Percentiles rank a stretch among this genome's conserved stretches.
Evolutionary conservation across 2,888 invertebrate genomes (phyloP).

Genomic region (Torymus auratus): DNA sequence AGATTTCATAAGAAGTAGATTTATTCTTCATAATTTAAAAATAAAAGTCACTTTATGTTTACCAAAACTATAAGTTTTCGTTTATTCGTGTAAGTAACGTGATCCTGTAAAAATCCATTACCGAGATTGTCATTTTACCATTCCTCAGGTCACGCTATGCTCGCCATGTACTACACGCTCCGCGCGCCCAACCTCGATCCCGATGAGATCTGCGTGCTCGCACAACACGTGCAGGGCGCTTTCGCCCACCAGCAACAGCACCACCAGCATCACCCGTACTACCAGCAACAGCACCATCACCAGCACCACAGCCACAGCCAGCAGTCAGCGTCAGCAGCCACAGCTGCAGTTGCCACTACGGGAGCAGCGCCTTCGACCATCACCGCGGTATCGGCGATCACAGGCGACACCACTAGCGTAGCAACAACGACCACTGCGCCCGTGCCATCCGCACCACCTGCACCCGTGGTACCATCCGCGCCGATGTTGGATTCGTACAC

Average conservation of each 20-base stretch:
- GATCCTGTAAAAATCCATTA: too few relatives aligned
- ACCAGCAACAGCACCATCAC: slow-evolving; percentile 40
- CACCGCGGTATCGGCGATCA: not conserved
- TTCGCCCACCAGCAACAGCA: slow-evolving; percentile 53
- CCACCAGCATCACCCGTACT: slow-evolving; percentile 43
- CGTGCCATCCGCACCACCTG: not conserved
- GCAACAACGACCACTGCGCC: not conserved
- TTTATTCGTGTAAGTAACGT: too few relatives aligned
- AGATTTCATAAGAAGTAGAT: too few relatives aligned
- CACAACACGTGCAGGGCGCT: slow-evolving; percentile 73
- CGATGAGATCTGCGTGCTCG: slow-evolving; percentile 86
- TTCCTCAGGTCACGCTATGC: slow-evolving; percentile 84
- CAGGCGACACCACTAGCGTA: slow-evolving; percentile 2
- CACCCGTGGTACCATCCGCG: slow-evolving; percentile 63
- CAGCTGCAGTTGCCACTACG: not conserved
- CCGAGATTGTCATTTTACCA: not conserved
- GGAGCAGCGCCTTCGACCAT: not conserved
- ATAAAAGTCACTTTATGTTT: too few relatives aligned
- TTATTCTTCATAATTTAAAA: too few relatives aligned
- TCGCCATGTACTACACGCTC: slow-evolving; percentile 89
- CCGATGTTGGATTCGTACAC: slow-evolving; percentile 80
- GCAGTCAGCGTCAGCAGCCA: not conserved
- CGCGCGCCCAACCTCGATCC: slow-evolving; percentile 84
- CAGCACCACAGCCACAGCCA: slow-evolving; percentile 27
- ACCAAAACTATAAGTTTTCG: too few relatives aligned